These are phyloP conservation scores for Callipepla squamata DNA, from an alignment of 2,113 vertebrate species.

Conservation along the genomic window DNA sequence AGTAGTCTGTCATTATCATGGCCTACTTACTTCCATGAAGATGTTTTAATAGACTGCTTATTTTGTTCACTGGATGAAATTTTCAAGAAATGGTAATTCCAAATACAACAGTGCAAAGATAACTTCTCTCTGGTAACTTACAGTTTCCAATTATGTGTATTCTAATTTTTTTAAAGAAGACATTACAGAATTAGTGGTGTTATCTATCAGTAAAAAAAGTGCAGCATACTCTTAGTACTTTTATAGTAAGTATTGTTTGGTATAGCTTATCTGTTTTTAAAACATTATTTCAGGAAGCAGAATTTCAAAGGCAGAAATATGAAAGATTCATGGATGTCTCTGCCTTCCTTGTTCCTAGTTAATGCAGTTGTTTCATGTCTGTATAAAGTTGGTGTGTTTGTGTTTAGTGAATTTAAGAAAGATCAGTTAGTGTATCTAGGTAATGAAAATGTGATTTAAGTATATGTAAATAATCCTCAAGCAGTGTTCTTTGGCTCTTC, in stretches of 20 bases:
- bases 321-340: fast-evolving
- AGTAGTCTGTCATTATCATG: background rate
- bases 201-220: background rate
- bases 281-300: background rate
- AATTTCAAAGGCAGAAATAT: background rate
- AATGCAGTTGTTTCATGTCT: background rate
- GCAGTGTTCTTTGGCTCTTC: background rate
- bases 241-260: background rate
- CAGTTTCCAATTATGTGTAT: background rate
- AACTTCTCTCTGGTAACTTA: background rate
- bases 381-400: background rate
- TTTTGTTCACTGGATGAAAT: background rate
- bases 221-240: background rate
- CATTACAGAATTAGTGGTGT: background rate
- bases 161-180: background rate
- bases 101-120: background rate
- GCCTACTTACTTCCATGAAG: background rate
- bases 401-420: background rate
- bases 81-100: background rate
- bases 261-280: background rate
- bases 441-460: background rate
- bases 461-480: background rate
- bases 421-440: background rate
- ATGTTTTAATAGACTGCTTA: background rate
- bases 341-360: background rate